Conservation (phyloP, 92 coral and sea anemone genomes). For the Hydrozoanthus gracilis region DNA sequence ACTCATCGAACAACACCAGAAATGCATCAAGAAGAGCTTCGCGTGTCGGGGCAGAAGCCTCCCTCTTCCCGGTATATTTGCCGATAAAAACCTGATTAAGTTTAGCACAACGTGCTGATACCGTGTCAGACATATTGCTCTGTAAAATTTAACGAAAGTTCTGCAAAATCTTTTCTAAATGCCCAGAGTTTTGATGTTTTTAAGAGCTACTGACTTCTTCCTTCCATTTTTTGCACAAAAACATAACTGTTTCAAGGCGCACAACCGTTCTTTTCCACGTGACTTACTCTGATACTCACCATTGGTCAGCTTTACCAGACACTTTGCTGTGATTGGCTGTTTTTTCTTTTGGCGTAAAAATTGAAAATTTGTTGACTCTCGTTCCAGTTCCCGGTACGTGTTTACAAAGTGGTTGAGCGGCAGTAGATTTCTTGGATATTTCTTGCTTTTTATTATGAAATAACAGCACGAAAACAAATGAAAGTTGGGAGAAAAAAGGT, state of each 20-base stretch:
- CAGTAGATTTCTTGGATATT: no score
- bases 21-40: constrained; percentile 96
- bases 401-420: no score
- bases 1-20: constrained; percentile 88
- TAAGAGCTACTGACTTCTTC: background rate
- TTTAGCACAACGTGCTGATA: constrained; percentile 83
- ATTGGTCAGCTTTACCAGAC: background rate
- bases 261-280: constrained; percentile 45
- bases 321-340: constrained; percentile 31
- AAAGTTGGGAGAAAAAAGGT: no score
- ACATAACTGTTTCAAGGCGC: background rate
- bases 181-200: background rate
- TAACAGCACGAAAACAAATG: no score
- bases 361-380: constrained; percentile 1
- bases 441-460: no score
- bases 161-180: background rate
- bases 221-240: background rate
- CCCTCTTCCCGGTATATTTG: constrained; percentile 78
- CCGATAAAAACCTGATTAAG: constrained; percentile 81
- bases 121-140: constrained; percentile 69
- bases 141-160: background rate
- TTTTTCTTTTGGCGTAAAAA: constrained; percentile 32
- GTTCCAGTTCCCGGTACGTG: no score
- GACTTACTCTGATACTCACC: background rate
- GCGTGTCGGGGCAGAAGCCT: constrained; percentile 62